These are phyloP conservation scores for Myrmecobius fasciatus DNA, from an alignment of 2,113 vertebrate genomes.

Conservation along the genomic window DNA sequence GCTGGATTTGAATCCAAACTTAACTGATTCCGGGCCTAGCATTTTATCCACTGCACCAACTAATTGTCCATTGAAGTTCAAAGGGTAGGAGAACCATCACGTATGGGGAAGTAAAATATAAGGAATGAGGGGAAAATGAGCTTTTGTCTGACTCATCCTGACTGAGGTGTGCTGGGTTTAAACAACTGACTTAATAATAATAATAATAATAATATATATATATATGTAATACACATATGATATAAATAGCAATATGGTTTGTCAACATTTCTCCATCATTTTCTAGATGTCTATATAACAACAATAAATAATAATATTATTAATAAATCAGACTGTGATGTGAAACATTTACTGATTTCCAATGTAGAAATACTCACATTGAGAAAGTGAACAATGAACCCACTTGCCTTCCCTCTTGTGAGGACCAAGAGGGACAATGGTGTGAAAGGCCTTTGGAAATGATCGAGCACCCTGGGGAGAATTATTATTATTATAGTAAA, in stretches of 20 bases:
- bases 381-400: background rate
- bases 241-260: background rate
- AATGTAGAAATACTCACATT: background rate
- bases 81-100: background rate
- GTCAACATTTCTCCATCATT: background rate
- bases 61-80: too few species aligned
- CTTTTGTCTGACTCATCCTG: background rate
- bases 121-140: background rate
- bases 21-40: too few species aligned
- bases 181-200: background rate
- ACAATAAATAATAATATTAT: background rate
- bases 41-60: too few species aligned
- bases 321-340: background rate
- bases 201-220: too few species aligned
- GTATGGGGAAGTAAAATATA: background rate
- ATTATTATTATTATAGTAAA: background rate
- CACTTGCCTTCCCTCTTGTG: background rate
- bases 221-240: too few species aligned
- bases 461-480: background rate
- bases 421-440: background rate
- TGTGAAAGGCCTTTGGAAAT: background rate
- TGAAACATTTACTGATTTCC: background rate
- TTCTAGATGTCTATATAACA: background rate
- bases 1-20: too few species aligned
- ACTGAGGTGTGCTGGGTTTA: background rate